phyloP scores from a whole-genome alignment of 2,888 invertebrate genomes.

The Trachelus stipa region DNA sequence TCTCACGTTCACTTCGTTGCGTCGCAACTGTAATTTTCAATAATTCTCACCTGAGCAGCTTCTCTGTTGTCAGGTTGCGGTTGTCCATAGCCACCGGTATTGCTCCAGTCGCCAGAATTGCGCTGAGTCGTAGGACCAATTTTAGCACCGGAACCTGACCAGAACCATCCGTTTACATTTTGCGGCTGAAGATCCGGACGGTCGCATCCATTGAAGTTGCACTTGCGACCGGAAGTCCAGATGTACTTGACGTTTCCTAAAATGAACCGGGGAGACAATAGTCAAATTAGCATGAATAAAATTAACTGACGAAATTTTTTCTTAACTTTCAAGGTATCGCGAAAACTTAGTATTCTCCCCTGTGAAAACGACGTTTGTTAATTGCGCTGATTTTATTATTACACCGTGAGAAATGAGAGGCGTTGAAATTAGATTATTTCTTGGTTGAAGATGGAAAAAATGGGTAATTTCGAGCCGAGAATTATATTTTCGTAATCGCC shows the following conservation, averaged over 20 bases:
- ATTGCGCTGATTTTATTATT: background rate
- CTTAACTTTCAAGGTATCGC: background rate
- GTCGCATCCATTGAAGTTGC: constrained; percentile 92
- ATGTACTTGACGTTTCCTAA: constrained; percentile 75
- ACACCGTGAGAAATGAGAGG: background rate
- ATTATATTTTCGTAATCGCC: background rate
- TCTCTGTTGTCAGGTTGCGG: constrained; percentile 91
- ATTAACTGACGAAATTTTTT: background rate
- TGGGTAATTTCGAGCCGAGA: background rate
- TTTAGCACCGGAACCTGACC: constrained; percentile 93
- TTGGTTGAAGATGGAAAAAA: background rate
- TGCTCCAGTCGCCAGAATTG: constrained; percentile 91
- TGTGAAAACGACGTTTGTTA: background rate
- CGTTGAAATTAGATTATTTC: background rate
- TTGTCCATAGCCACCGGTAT: constrained; percentile 88
- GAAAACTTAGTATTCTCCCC: background rate
- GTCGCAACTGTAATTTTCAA: background rate
- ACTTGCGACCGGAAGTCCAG: constrained; percentile 93
- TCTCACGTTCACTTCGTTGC: background rate
- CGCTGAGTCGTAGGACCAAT: constrained; percentile 89
- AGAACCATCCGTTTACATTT: constrained; percentile 91
- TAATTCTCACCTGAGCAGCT: constrained; percentile 79
- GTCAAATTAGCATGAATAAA: background rate
- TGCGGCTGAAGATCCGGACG: constrained; percentile 86
- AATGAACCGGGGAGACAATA: background rate